Evolutionary conservation across 2,888 invertebrate genomes (phyloP), one percentile per base, ranked within the genome.

Genomic region (Loripinus fragilis): DNA sequence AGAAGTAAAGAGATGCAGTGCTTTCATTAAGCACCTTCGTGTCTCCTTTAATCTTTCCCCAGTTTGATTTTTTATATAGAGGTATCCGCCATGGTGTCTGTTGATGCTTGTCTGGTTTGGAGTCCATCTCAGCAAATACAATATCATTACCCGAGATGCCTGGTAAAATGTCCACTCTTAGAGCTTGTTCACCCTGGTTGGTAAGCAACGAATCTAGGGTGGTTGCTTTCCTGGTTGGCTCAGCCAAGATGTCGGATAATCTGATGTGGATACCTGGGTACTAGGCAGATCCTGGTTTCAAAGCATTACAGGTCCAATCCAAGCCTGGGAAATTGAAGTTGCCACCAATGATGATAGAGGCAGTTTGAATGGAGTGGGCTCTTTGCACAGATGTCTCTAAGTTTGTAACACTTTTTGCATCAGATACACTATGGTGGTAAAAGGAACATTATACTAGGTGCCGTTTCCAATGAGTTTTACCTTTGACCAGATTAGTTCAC

Each of bases 121-220:
- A 25, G 55, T 55, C 55, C 23, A 71, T 12, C 25, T 77, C 77
- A 25, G 52, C 1, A 55, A 68, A 77, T 17, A 77, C 71, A 41
- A 77, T 72, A 35, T 77, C 77, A 38, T 77, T 71, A 69, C 72
- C 77, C 12, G 77, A 72, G 5, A 77, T 45, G 23, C 77, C 77
- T 42, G 60, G 66, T 20, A 67, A 66, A 33, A 60, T 68, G 17
- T 74, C 68, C 5, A 28, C 45, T 7, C 74, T 33, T 7, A 25
- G 8, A 30, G 69, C 28, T 30, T 60, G 52, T 10, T 52, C 52
- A 10, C 68, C 68, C 17, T 17, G 10, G 50, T 74, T 74, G 10
- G 74, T 74, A 12, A 67, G 28, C 0, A 74, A 10, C 1, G 67
- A 41, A n/a, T 74, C 74, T 20, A 68, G 69, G 2, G n/a, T 68